Percentiles rank a stretch among this genome's conserved stretches.
Evolutionary conservation across 1,140 invertebrate species (phyloP).

Genomic region (Drosophila nikananu): DNA sequence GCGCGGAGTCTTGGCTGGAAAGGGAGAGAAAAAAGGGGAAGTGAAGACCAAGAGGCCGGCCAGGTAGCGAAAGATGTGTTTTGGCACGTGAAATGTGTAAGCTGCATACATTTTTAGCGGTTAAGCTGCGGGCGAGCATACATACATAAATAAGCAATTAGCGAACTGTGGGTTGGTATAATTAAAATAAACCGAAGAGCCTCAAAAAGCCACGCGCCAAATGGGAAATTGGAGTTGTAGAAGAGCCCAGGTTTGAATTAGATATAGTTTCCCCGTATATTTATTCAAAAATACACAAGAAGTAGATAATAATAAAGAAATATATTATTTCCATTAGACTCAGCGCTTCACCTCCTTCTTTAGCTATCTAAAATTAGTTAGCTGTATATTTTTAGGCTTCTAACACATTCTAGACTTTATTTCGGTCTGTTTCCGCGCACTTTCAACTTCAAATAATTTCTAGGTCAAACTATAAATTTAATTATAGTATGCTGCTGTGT

Average conservation of each 20-base stretch:
- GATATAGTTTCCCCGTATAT: no score
- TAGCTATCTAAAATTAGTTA: conserved; percentile 24
- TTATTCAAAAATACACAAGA: background rate
- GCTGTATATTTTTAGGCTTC: conserved; percentile 9
- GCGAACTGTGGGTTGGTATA: conserved; percentile 44
- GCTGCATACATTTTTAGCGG: conserved; percentile 57
- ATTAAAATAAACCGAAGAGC: conserved; percentile 28
- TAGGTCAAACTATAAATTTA: conserved; percentile 79
- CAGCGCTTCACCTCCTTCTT: background rate
- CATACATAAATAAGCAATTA: conserved; percentile 53
- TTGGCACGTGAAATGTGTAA: conserved; percentile 82
- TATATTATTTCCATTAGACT: background rate
- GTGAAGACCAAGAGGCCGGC: conserved; percentile 2
- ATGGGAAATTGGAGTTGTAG: background rate
- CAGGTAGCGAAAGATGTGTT: conserved; percentile 34
- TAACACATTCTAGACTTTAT: conserved; percentile 18
- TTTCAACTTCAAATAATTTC: conserved; percentile 74
- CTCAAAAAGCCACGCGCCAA: conserved; percentile 49
- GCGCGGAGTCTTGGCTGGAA: conserved; percentile 69
- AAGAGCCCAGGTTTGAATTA: background rate
- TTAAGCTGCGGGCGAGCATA: conserved; percentile 53
- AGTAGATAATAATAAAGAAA: background rate
- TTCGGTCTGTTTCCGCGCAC: conserved; percentile 37
- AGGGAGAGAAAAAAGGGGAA: conserved; percentile 10
- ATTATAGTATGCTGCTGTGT: conserved; percentile 65